These are phyloP conservation scores for Coecobrya sp. DNA, from an alignment of 2,888 invertebrate genomes.

Conservation along the genomic window DNA sequence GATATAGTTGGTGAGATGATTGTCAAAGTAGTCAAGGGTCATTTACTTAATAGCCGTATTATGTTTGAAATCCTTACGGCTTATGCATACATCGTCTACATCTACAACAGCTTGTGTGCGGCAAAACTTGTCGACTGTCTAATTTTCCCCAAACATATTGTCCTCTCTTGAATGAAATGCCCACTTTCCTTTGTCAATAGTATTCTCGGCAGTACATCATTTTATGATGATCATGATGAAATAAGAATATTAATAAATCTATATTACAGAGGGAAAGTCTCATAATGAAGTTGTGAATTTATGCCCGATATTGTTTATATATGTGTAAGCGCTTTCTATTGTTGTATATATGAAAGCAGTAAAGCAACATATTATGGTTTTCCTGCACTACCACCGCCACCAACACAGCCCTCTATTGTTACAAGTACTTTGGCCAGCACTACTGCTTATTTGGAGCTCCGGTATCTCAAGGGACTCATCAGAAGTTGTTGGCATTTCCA, in stretches of 20 bases:
- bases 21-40: slow-evolving; percentile 86
- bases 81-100: not conserved
- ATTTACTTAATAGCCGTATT: slow-evolving; percentile 85
- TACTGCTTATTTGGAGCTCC: slow-evolving; percentile 55
- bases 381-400: slow-evolving; percentile 9
- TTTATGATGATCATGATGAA: slow-evolving; percentile 23
- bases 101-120: not conserved
- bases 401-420: slow-evolving; percentile 27
- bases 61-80: slow-evolving; percentile 67
- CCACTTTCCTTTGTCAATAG: slow-evolving; percentile 52
- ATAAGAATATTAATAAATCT: slow-evolving; percentile 15
- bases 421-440: slow-evolving; percentile 9
- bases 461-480: slow-evolving; percentile 85
- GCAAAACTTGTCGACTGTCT: not conserved
- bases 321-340: slow-evolving; percentile 16
- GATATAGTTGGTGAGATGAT: slow-evolving; percentile 81
- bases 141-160: slow-evolving; percentile 37
- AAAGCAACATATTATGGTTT: slow-evolving; percentile 69
- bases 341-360: slow-evolving; percentile 33
- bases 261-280: not conserved
- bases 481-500: slow-evolving; percentile 86
- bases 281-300: slow-evolving; percentile 48
- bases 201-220: slow-evolving; percentile 33
- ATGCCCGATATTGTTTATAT: not conserved
- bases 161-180: slow-evolving; percentile 60